Base-by-base conservation (phyloP, 64 coral and sea anemone species). In the Actinia equina region DNA sequence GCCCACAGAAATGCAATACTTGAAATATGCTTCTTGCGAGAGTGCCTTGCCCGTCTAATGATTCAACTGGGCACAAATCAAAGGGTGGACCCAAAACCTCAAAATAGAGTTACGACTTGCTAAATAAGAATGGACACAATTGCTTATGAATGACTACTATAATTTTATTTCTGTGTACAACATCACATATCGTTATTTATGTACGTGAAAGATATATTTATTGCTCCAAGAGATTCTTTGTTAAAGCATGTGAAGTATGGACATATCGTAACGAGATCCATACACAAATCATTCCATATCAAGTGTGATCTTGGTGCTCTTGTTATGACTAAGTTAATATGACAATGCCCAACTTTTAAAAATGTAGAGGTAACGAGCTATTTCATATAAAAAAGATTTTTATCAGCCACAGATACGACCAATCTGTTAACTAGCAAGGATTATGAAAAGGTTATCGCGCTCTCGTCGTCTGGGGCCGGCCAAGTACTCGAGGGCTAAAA, bases 1-100 rank as follows among this genome's bases (percentile, higher is more conserved):
- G 69, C 69, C 69, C 69, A 74, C 12, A 74, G 69, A 15, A 74
- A 74, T 74, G 26, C 69, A 74, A 74, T 74, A 74, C 69, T 74
- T 30, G 69, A 74, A 37, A 41, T 41, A 16, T 37, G 23, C 25
- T 74, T 74, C 69, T 74, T 74, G 69, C 10, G 42, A 69, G 26
- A 11, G 26, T 74, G 12, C 12, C n/a, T 18, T 25, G 13, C n/a
- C 69, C 25, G 25, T 74, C 69, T 30, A 7, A n/a, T 11, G 69
- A 41, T 14, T 12, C 25, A 30, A 12, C 25, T 30, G n/a, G 25
- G 12, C 69, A 41, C 30, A 37, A 37, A 37, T 37, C 30, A 0
- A 13, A 74, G 2, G 69, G 23, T 74, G n/a, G n/a, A 74, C 69
- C 27, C 69, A 74, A 41, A 27, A 74, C n/a, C 26, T 14, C n/a